Percentiles rank a stretch among this genome's conserved stretches.
Conservation (phyloP, 2,113 vertebrate genomes). For the Boleophthalmus pectinirostris region DNA sequence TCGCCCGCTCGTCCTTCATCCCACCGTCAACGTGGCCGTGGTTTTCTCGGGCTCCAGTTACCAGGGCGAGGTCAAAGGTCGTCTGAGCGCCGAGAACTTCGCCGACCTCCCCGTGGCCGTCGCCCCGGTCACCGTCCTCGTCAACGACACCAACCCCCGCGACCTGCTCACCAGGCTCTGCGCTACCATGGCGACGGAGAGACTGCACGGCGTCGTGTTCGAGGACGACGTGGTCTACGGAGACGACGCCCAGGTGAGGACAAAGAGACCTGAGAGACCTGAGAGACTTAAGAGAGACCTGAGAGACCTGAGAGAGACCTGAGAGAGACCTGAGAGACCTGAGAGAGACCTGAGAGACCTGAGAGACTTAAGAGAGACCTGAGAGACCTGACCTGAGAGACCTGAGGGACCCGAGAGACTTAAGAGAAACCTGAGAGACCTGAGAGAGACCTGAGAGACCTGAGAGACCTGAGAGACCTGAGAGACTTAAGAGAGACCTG, state of each 20-base stretch:
- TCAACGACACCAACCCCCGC: slow-evolving; percentile 94
- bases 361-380: too few species aligned
- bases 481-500: too few species aligned
- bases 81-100: slow-evolving; percentile 90
- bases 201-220: slow-evolving; percentile 90
- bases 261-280: background rate
- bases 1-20: slow-evolving; percentile 75
- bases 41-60: slow-evolving; percentile 90
- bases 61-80: slow-evolving; percentile 83
- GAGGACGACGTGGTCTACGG: slow-evolving; percentile 92
- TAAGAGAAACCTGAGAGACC: too few species aligned
- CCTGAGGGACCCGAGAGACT: too few species aligned
- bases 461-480: too few species aligned
- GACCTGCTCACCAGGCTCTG: slow-evolving; percentile 92
- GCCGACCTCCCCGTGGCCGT: slow-evolving; percentile 92
- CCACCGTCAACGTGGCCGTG: slow-evolving; percentile 80
- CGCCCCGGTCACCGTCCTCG: slow-evolving; percentile 87
- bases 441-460: too few species aligned
- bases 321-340: too few species aligned
- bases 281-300: too few species aligned
- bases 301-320: too few species aligned
- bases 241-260: slow-evolving; percentile 82
- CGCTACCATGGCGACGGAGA: slow-evolving; percentile 83
- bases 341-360: too few species aligned
- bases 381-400: too few species aligned